A percentile compares a stretch with the other conserved stretches of the same genome.
Evolutionary conservation across 2,797 vertebrate genomes (phyloP).

Genomic region (Enteromius argenteus): DNA sequence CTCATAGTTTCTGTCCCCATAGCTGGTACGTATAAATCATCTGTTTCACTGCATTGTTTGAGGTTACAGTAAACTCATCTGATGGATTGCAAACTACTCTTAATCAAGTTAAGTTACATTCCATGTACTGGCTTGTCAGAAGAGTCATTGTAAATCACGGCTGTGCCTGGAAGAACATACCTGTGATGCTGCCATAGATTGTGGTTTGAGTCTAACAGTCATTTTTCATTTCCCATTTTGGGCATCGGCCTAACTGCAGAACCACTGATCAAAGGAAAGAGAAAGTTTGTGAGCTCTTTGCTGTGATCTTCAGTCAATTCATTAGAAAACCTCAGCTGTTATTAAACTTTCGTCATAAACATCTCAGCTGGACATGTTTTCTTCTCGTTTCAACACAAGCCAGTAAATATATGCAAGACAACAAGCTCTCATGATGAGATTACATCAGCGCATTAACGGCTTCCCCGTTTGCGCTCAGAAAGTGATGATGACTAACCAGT

Average conservation of each 20-base stretch:
- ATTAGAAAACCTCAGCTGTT: background rate
- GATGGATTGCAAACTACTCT: background rate
- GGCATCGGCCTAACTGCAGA: background rate
- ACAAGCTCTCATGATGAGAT: slow-evolving; percentile 33
- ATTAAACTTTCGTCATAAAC: background rate
- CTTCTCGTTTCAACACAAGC: background rate
- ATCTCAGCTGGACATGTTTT: background rate
- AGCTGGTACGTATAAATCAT: background rate
- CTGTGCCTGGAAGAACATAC: background rate
- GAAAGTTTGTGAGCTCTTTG: background rate
- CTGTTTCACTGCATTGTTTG: background rate
- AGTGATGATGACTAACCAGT: slow-evolving; percentile 50
- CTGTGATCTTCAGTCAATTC: slow-evolving; percentile 5
- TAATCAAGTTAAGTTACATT: slow-evolving; percentile 31
- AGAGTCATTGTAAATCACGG: background rate
- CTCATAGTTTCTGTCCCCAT: slow-evolving; percentile 13
- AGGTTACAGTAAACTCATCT: slow-evolving; percentile 16
- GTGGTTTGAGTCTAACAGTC: background rate
- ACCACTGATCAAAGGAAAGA: background rate
- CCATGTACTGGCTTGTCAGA: background rate
- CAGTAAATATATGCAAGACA: slow-evolving; percentile 8
- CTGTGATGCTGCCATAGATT: background rate
- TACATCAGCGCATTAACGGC: slow-evolving; percentile 44
- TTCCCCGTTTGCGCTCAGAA: slow-evolving; percentile 35
- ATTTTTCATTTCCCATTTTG: slow-evolving; percentile 21